phyloP scores from a whole-genome alignment of 2,797 vertebrate genomes.

The Botia almorhae region DNA sequence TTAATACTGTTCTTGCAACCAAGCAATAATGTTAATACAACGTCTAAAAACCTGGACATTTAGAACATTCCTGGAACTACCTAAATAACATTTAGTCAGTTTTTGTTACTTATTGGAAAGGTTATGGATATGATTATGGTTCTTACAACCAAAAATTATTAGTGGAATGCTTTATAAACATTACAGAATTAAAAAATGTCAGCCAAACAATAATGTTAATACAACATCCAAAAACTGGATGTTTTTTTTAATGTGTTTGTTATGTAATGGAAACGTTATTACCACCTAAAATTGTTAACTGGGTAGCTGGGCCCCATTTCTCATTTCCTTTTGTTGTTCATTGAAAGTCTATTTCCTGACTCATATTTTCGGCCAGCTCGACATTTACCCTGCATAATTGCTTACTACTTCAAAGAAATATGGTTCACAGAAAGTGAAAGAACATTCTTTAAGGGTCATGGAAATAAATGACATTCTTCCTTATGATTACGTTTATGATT shows the following conservation, averaged over 20 bases:
- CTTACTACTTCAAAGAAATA: constrained; percentile 50
- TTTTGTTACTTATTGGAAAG: too few relatives aligned
- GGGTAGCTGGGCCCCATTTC: constrained; percentile 20
- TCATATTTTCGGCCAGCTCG: constrained; percentile 41
- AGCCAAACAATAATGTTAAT: too few relatives aligned
- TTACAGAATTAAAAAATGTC: too few relatives aligned
- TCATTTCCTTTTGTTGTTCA: constrained; percentile 16
- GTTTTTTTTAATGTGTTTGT: neutral
- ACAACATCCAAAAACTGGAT: too few relatives aligned
- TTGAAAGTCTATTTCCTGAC: constrained; percentile 26
- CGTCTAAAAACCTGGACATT: too few relatives aligned
- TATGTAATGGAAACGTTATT: neutral
- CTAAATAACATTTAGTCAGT: too few relatives aligned
- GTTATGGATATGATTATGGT: too few relatives aligned
- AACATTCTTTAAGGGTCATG: constrained; percentile 46
- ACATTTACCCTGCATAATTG: constrained; percentile 45
- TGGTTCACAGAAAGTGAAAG: constrained; percentile 31
- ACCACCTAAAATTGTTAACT: neutral
- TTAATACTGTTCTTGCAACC: neutral
- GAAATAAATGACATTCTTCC: constrained; percentile 45
- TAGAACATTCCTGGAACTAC: too few relatives aligned
- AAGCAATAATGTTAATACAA: too few relatives aligned
- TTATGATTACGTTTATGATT: constrained; percentile 30
- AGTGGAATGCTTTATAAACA: too few relatives aligned
- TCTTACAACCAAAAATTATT: too few relatives aligned